Evolutionary conservation across 2,888 invertebrate species (phyloP).

Genomic region (Drosophila diplacantha): DNA sequence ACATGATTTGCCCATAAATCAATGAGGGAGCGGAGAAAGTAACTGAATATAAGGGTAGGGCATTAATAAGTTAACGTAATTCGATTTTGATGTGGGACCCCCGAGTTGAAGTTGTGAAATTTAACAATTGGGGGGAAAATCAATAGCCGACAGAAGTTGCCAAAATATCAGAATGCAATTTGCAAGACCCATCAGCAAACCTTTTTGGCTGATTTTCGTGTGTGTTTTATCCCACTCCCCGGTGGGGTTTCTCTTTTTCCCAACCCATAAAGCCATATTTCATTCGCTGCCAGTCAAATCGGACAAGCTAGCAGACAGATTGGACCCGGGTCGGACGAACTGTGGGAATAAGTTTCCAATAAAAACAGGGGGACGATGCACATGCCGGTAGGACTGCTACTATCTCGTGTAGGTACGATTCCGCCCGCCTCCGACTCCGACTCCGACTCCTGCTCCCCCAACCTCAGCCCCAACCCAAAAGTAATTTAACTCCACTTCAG

Average conservation of each 20-base stretch:
- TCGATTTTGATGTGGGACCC: slow-evolving; percentile 18
- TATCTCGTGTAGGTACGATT: slow-evolving; percentile 31
- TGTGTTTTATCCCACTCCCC: slow-evolving; percentile 38
- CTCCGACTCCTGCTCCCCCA: slow-evolving; percentile 15
- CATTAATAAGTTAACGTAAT: slow-evolving; percentile 33
- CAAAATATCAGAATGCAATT: slow-evolving; percentile 65
- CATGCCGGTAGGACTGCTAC: slow-evolving; percentile 17
- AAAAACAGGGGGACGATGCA: slow-evolving; percentile 37
- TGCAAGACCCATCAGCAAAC: slow-evolving; percentile 56
- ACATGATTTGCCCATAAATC: slow-evolving; percentile 75
- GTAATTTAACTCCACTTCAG: slow-evolving; percentile 72
- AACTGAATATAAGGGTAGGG: slow-evolving; percentile 42
- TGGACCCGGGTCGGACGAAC: slow-evolving; percentile 57
- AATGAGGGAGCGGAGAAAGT: slow-evolving; percentile 44
- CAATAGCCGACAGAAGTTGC: slow-evolving; percentile 64
- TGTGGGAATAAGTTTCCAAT: slow-evolving; percentile 64
- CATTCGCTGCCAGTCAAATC: slow-evolving; percentile 70
- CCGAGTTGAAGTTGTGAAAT: slow-evolving; percentile 17
- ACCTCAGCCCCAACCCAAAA: slow-evolving; percentile 47
- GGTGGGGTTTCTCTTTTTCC: slow-evolving; percentile 7
- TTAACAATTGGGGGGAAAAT: slow-evolving; percentile 46
- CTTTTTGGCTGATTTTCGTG: slow-evolving; percentile 47
- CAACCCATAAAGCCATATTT: slow-evolving; percentile 62
- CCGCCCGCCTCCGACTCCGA: slow-evolving; percentile 15
- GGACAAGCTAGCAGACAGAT: slow-evolving; percentile 69